Conservation (phyloP, 1,140 invertebrate species). For the Pygmarrhopalites habei region DNA sequence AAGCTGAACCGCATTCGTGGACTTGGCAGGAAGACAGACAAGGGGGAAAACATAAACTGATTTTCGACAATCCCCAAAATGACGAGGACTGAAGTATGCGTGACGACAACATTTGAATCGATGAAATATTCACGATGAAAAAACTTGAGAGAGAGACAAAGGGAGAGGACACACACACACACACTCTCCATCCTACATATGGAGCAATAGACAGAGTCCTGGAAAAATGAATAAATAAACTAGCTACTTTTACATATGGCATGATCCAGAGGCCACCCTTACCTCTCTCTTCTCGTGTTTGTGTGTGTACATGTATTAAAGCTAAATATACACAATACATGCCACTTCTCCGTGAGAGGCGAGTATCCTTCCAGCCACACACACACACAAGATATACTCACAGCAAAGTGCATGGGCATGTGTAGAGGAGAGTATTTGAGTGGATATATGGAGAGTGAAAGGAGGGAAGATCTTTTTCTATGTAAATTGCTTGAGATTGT, state of each 20-base stretch:
- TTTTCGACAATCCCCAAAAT: constrained; percentile 2
- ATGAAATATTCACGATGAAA: constrained; percentile 11
- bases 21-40: not conserved
- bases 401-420: no score
- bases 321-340: no score
- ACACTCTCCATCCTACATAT: not conserved
- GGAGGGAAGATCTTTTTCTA: no score
- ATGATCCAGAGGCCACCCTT: no score
- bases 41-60: constrained; percentile 10
- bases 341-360: no score
- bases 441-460: no score
- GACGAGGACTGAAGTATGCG: constrained; percentile 3
- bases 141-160: not conserved
- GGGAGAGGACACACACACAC: not conserved
- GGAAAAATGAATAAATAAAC: constrained; percentile 20
- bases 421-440: no score
- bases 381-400: no score
- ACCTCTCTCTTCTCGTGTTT: no score
- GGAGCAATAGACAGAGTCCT: not conserved
- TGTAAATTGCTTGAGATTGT: no score
- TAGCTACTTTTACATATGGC: not conserved
- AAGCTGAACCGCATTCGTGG: constrained; percentile 1
- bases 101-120: constrained; percentile 15
- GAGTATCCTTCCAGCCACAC: no score
- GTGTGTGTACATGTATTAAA: no score